Percentiles rank a stretch among this genome's conserved stretches.
Evolutionary conservation across 2,797 vertebrate species (phyloP).

Genomic region (Brotula barbata): DNA sequence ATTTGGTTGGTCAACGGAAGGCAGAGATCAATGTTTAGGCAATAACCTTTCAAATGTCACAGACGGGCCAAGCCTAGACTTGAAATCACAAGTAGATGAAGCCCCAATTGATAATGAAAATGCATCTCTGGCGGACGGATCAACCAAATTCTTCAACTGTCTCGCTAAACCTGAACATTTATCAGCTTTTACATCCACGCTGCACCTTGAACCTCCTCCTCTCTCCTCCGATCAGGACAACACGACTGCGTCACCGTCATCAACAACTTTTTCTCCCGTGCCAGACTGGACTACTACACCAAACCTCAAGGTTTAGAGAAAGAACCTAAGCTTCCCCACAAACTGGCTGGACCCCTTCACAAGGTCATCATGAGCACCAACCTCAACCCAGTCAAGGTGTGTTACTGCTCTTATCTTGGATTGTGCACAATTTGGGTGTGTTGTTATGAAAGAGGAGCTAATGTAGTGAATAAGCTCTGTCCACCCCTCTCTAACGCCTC

Average conservation of each 20-base stretch:
- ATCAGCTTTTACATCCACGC: not conserved
- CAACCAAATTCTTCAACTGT: no score
- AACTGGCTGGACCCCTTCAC: slow-evolving; percentile 92
- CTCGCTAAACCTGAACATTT: not conserved
- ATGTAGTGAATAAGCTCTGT: not conserved
- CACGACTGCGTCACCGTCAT: slow-evolving; percentile 98
- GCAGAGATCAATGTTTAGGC: no score
- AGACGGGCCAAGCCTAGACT: no score
- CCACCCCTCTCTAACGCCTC: not conserved
- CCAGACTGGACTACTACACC: slow-evolving; percentile 94
- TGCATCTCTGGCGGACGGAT: no score
- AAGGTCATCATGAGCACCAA: slow-evolving; percentile 97
- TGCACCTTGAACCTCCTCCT: not conserved
- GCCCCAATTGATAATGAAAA: no score
- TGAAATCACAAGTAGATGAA: no score
- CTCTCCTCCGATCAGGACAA: slow-evolving; percentile 81
- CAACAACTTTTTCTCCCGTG: slow-evolving; percentile 97
- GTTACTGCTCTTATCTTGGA: not conserved
- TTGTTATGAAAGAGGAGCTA: not conserved
- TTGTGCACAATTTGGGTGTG: not conserved
- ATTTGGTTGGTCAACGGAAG: no score
- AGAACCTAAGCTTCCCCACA: slow-evolving; percentile 90
- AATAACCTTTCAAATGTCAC: no score
- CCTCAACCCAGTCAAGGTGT: slow-evolving; percentile 94
- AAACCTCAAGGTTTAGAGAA: slow-evolving; percentile 93